Base-by-base conservation (phyloP, 2,888 invertebrate genomes). In the Drosophila fungiperda region DNA sequence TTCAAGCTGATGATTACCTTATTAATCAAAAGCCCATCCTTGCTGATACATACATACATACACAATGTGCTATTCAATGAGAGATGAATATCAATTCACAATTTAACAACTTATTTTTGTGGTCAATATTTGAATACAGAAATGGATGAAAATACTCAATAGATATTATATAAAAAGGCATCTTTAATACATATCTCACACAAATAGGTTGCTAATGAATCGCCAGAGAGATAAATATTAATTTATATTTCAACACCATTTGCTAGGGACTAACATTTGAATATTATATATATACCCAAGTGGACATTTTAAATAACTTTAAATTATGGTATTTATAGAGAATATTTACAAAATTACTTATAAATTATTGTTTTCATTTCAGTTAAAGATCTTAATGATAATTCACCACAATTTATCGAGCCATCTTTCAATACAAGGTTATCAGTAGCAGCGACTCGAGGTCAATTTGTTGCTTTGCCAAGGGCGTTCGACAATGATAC, bases 381-480 rank as follows among this genome's bases (percentile, higher is more conserved):
- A 95, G 97, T 98, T 72, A 94, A 96, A 77, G 98, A 98, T 94
- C 96, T 97, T 94, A 98, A 98, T 93, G 98, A 99, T 94, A 97
- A 97, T 92, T 95, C 97, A 57, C 98, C 98, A 32, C 95, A 95
- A 90, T 96, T 98, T 93, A 97, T 97, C 92, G 96, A 97, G 89
- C 94, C 95, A 23, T 96, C 97, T 35, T 97, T 98, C 92, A 95
- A 95, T 62, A 97, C 96, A 91, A 94, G 95, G 59, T 94, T 98
- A 66, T 97, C 97, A 45, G 95, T 96, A 83, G 96, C 96, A 92
- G 98, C 97, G 48, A 95, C 95, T 89, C 95, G 98, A 72, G 98
- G 97, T 72, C 97, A 97, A 93, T 97, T 97, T 91, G 96, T 99
- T 50, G 97, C 97, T 35, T 96, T 97, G 88, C 97, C 97, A 17